phyloP scores from a whole-genome alignment of 1,140 invertebrate genomes.

The Drosophila sturtevanti region DNA sequence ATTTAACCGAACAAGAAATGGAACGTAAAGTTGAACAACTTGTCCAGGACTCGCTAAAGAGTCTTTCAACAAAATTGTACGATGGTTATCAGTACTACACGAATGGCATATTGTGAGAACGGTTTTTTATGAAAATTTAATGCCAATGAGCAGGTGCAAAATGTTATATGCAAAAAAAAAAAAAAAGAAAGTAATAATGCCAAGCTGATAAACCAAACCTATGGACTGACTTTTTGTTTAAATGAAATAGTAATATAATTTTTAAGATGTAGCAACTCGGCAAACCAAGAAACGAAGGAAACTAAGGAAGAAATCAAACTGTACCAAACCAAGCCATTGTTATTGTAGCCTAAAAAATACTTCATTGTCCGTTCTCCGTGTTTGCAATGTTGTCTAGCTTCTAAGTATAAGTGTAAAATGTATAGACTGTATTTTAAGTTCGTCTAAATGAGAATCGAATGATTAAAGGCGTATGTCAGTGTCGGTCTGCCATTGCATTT shows the following conservation, averaged over 20 bases:
- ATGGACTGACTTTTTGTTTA: slow-evolving; percentile 73
- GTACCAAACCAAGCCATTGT: slow-evolving; percentile 67
- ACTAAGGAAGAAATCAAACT: slow-evolving; percentile 44
- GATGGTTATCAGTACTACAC: slow-evolving; percentile 99
- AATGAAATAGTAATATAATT: slow-evolving; percentile 56
- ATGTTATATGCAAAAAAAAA: neutral
- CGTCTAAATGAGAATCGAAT: slow-evolving; percentile 35
- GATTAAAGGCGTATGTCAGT: neutral
- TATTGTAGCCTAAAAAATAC: slow-evolving; percentile 64
- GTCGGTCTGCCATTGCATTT: slow-evolving; percentile 50
- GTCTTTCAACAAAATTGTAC: slow-evolving; percentile 98
- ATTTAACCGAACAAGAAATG: slow-evolving; percentile 97
- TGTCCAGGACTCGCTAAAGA: slow-evolving; percentile 97
- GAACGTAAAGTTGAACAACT: slow-evolving; percentile 95
- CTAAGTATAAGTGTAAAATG: slow-evolving; percentile 60
- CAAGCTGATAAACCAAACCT: slow-evolving; percentile 70
- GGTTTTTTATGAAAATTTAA: slow-evolving; percentile 83
- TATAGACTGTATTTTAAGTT: slow-evolving; percentile 61
- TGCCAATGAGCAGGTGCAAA: slow-evolving; percentile 13
- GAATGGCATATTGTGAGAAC: slow-evolving; percentile 94
- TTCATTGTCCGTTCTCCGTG: slow-evolving; percentile 44
- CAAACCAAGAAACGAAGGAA: slow-evolving; percentile 9
- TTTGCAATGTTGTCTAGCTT: slow-evolving; percentile 72
- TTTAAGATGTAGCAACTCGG: slow-evolving; percentile 20
- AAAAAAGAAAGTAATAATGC: too few species aligned